Conservation (phyloP, 2,888 invertebrate species). For the Fragum whitleyi region DNA sequence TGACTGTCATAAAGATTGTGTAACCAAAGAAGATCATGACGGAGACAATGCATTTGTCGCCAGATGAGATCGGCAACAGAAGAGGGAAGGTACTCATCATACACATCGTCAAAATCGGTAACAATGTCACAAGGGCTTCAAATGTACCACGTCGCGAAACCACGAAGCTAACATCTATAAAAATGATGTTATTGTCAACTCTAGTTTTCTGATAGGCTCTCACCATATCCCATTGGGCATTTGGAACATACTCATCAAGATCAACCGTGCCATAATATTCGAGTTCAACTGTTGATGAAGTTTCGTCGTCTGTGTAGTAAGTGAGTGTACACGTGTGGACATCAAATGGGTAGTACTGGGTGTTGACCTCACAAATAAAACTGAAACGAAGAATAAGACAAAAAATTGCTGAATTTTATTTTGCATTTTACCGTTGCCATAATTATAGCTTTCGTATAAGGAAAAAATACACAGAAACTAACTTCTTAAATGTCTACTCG, state of each 20-base stretch:
- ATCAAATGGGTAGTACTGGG: conserved; percentile 30
- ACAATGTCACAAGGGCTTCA: not conserved
- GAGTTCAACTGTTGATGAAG: conserved; percentile 8
- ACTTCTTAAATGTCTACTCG: too few relatives aligned
- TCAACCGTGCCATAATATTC: not conserved
- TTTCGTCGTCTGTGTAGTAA: conserved; percentile 27
- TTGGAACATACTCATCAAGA: conserved; percentile 21
- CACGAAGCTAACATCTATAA: conserved; percentile 1
- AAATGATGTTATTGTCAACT: not conserved
- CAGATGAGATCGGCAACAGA: not conserved
- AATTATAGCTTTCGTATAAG: too few relatives aligned
- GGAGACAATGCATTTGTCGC: not conserved
- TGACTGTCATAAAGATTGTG: not conserved
- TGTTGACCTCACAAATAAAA: conserved; percentile 27
- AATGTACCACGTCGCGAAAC: conserved; percentile 21
- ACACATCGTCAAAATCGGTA: not conserved
- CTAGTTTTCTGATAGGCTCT: not conserved
- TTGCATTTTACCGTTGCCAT: too few relatives aligned
- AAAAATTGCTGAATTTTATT: too few relatives aligned
- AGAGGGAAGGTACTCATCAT: not conserved
- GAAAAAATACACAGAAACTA: too few relatives aligned
- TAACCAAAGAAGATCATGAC: not conserved
- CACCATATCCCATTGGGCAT: conserved; percentile 31
- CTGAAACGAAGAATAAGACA: not conserved
- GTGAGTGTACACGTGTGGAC: conserved; percentile 28